These are phyloP conservation scores for Betta splendens DNA, from an alignment of 2,797 vertebrate genomes.

Conservation along the genomic window DNA sequence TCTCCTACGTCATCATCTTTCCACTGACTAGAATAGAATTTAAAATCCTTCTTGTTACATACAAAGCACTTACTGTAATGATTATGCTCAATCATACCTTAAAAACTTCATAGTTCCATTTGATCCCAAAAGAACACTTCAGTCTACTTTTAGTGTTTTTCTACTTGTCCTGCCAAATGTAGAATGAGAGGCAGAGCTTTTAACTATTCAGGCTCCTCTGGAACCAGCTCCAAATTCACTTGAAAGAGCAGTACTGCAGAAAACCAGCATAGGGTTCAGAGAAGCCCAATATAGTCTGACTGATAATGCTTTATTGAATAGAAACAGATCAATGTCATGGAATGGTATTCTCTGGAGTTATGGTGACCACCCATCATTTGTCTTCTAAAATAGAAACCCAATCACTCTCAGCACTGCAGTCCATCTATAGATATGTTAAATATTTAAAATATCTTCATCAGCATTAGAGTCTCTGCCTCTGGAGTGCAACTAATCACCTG, in stretches of 20 bases:
- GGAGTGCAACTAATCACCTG: background rate
- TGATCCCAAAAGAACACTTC: too few relatives aligned
- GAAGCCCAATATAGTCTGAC: background rate
- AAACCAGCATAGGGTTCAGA: background rate
- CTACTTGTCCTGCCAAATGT: too few relatives aligned
- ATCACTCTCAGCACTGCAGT: constrained; percentile 31
- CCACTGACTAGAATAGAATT: too few relatives aligned
- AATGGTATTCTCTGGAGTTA: background rate
- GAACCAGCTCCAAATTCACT: constrained; percentile 13
- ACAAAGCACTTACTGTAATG: too few relatives aligned
- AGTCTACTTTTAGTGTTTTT: too few relatives aligned
- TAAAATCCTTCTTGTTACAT: too few relatives aligned
- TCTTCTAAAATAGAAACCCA: constrained; percentile 51
- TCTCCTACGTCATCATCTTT: too few relatives aligned
- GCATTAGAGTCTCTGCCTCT: background rate
- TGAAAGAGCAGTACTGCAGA: constrained; percentile 1
- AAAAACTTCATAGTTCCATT: too few relatives aligned
- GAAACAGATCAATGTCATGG: background rate
- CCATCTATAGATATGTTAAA: constrained; percentile 52
- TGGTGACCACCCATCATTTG: constrained; percentile 28
- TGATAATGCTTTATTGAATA: background rate
- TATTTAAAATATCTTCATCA: constrained; percentile 64
- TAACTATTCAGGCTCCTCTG: too few relatives aligned
- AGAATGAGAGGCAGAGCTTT: too few relatives aligned
- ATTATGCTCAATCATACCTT: too few relatives aligned